phyloP scores from a whole-genome alignment of 1,140 invertebrate genomes.

The Odontomachus brunneus region DNA sequence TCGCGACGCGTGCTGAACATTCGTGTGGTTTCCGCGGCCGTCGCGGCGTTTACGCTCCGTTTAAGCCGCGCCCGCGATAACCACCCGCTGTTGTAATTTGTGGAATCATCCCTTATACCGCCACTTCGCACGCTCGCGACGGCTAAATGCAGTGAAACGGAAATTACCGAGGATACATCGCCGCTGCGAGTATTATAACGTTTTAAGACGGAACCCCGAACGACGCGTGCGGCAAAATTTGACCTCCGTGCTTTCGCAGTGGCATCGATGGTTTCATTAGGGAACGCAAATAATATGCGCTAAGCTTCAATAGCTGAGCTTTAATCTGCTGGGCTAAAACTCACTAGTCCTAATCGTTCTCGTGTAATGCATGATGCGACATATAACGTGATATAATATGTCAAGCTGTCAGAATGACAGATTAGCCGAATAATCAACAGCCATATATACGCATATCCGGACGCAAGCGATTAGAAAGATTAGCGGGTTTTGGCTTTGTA shows the following conservation, averaged over 20 bases:
- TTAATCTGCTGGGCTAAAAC: too few species aligned
- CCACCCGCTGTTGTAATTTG: slow-evolving; percentile 59
- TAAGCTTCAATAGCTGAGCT: too few species aligned
- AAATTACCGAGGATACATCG: slow-evolving; percentile 28
- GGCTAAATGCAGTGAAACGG: slow-evolving; percentile 34
- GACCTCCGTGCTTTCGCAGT: too few species aligned
- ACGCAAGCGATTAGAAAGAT: too few species aligned
- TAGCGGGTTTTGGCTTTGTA: too few species aligned
- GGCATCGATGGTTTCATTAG: neutral
- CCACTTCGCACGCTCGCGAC: slow-evolving; percentile 26
- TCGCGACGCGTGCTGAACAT: slow-evolving; percentile 61
- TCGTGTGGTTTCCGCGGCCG: slow-evolving; percentile 63
- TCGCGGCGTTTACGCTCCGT: slow-evolving; percentile 60
- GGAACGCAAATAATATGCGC: too few species aligned
- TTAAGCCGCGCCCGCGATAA: slow-evolving; percentile 47
- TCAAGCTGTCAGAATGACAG: too few species aligned
- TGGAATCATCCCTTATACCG: slow-evolving; percentile 53
- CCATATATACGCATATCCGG: too few species aligned
- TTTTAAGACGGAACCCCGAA: neutral
- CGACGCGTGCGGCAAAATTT: neutral
- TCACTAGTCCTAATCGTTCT: too few species aligned
- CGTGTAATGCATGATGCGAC: too few species aligned
- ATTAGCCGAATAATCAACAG: too few species aligned
- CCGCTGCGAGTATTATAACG: slow-evolving; percentile 13
- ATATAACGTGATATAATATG: too few species aligned